phyloP scores from a whole-genome alignment of 2,888 invertebrate genomes.

The Uloborus plumipes region DNA sequence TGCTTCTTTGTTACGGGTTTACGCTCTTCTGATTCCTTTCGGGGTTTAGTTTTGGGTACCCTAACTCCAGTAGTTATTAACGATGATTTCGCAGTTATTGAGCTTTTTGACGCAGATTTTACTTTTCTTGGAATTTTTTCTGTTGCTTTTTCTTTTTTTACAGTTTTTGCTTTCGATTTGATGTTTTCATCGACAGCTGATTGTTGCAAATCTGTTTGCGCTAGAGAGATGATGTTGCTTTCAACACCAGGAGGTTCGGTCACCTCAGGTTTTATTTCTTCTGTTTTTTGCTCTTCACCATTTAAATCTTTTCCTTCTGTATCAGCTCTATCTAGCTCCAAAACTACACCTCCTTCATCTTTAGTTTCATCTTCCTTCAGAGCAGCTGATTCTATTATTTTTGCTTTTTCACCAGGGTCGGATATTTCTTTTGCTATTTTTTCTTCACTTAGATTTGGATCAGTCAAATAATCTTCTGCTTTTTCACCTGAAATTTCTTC shows the following conservation, averaged over 20 bases:
- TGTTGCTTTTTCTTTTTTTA: constrained; percentile 2
- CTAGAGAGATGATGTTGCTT: not conserved
- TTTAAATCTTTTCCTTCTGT: not conserved
- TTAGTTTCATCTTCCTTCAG: constrained; percentile 1
- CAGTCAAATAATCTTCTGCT: not conserved
- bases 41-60: not conserved
- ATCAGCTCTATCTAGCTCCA: not conserved
- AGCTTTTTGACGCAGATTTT: constrained; percentile 15
- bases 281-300: constrained; percentile 8
- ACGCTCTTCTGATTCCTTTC: constrained; percentile 29
- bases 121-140: constrained; percentile 31
- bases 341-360: not conserved
- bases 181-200: not conserved
- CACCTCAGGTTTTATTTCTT: constrained; percentile 7
- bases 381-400: not conserved
- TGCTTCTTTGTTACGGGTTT: constrained; percentile 22
- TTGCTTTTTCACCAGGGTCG: not conserved
- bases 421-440: constrained; percentile 2
- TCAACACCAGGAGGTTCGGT: not conserved
- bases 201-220: not conserved
- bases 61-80: constrained; percentile 4
- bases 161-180: constrained; percentile 15
- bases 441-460: constrained; percentile 10
- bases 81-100: constrained; percentile 14
- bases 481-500: not conserved